Evolutionary conservation across 1,140 invertebrate species (phyloP).

Genomic region (Camponotus vicinus): DNA sequence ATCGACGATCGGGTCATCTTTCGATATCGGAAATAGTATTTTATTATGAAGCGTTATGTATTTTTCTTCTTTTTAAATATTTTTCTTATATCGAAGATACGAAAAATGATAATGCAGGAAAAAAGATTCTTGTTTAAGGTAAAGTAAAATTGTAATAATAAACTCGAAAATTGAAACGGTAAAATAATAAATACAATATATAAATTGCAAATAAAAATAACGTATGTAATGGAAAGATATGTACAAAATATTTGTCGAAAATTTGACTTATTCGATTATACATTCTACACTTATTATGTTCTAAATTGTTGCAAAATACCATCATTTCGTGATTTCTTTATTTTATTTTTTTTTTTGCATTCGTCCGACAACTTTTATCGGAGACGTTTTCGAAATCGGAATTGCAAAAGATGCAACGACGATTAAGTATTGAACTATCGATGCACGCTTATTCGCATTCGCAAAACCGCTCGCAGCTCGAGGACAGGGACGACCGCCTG

Average conservation of each 20-base stretch:
- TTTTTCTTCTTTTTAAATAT: neutral
- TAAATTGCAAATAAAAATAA: neutral
- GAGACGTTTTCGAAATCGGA: neutral
- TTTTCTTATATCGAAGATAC: neutral
- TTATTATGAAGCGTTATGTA: neutral
- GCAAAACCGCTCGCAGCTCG: slow-evolving; percentile 49
- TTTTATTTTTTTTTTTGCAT: neutral
- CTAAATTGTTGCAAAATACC: neutral
- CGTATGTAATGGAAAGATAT: no score
- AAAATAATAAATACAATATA: neutral
- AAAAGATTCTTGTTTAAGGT: neutral
- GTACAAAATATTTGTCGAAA: neutral
- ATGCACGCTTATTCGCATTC: slow-evolving; percentile 43
- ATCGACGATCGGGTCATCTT: neutral
- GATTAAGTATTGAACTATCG: neutral
- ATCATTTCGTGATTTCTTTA: neutral
- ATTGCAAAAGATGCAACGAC: no score
- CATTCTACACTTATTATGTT: neutral
- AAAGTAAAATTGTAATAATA: neutral
- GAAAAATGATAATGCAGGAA: neutral
- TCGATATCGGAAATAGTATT: neutral
- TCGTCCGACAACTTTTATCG: no score
- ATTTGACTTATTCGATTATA: neutral
- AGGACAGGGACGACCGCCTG: slow-evolving; percentile 59
- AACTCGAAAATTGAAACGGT: neutral